A percentile compares a stretch with the other conserved stretches of the same genome.
phyloP scores from a whole-genome alignment of 2,888 invertebrate genomes.

The Entomobrya multifasciata region DNA sequence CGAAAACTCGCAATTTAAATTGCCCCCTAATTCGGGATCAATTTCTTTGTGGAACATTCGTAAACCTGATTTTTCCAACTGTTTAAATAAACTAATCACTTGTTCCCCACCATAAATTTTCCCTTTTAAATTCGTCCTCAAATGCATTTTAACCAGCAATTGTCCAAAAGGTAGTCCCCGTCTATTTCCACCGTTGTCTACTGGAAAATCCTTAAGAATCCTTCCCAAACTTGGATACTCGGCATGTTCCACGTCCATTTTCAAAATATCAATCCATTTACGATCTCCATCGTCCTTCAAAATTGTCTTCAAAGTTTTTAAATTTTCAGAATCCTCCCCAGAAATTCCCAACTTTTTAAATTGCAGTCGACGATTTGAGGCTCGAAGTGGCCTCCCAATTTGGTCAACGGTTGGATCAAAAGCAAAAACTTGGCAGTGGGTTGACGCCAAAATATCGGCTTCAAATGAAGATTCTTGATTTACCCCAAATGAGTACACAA shows the following conservation, averaged over 20 bases:
- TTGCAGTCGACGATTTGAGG: background rate
- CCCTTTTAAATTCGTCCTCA: too few species aligned
- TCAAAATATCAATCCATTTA: constrained; percentile 27
- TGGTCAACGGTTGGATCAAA: background rate
- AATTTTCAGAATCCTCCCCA: background rate
- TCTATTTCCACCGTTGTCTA: too few species aligned
- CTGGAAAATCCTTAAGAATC: too few species aligned
- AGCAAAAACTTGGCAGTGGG: background rate
- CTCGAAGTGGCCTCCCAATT: background rate
- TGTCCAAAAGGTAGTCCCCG: constrained; percentile 3
- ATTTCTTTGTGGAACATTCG: background rate
- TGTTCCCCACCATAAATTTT: too few species aligned
- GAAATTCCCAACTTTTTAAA: constrained; percentile 6
- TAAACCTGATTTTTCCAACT: background rate
- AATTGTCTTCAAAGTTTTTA: background rate
- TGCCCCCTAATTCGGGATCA: too few species aligned
- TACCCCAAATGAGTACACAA: constrained; percentile 24
- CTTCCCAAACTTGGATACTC: background rate
- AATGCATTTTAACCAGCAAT: constrained; percentile 14
- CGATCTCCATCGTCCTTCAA: background rate
- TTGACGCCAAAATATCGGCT: background rate
- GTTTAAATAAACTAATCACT: background rate
- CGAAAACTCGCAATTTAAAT: too few species aligned
- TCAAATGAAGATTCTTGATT: background rate
- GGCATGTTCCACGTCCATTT: constrained; percentile 24